Conservation (phyloP, 2,113 vertebrate genomes). For the Caranx melampygus region DNA sequence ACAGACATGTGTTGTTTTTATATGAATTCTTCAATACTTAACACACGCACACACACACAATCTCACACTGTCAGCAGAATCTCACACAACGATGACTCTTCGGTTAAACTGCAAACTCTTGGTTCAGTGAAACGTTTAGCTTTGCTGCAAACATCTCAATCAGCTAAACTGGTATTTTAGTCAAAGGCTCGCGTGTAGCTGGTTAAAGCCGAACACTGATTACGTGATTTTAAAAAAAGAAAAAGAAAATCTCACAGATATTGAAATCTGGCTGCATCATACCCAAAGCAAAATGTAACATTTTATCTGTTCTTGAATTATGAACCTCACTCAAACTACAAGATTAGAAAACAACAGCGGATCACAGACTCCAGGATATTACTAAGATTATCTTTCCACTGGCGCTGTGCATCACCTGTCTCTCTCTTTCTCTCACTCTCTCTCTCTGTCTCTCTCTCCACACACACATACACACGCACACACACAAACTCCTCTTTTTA, state of each 20-base stretch:
- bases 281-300: conserved; percentile 25
- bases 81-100: not conserved
- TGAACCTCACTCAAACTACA: conserved; percentile 35
- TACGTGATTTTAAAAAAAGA: not conserved
- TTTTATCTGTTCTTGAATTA: conserved; percentile 35
- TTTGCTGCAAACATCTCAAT: not conserved
- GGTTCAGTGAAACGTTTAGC: conserved; percentile 1
- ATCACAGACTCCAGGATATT: conserved; percentile 56
- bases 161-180: conserved; percentile 17
- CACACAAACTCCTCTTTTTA: not conserved
- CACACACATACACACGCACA: not conserved
- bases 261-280: conserved; percentile 4
- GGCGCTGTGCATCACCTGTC: not conserved
- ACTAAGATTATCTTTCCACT: conserved; percentile 44
- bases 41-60: not conserved
- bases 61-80: not conserved
- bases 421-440: not conserved
- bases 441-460: not conserved
- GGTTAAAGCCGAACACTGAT: conserved; percentile 21
- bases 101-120: conserved; percentile 3
- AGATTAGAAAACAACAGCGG: conserved; percentile 42
- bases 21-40: not conserved
- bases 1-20: not conserved
- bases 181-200: conserved; percentile 12
- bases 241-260: not conserved